Conservation (phyloP, 2,113 vertebrate species). For the Symphodus melops region DNA sequence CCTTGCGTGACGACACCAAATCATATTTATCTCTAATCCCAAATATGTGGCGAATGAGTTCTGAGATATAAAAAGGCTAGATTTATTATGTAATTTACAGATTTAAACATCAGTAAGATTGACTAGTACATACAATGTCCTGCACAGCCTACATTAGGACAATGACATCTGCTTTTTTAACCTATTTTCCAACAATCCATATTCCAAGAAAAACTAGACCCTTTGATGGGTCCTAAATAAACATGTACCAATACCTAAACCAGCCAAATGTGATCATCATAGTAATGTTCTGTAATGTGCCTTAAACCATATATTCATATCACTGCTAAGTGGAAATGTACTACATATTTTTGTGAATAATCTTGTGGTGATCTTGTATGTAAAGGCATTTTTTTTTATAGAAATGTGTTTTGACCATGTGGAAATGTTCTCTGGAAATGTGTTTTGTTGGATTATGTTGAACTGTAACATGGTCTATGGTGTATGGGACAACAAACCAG, state of each 20-base stretch:
- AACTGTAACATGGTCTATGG: too few relatives aligned
- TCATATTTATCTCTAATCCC: conserved; percentile 20
- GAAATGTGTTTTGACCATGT: too few relatives aligned
- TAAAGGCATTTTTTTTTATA: too few relatives aligned
- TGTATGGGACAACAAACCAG: too few relatives aligned
- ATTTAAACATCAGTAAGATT: not conserved
- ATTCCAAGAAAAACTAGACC: not conserved
- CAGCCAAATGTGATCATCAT: not conserved
- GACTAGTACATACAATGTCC: not conserved
- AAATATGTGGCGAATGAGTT: conserved; percentile 22
- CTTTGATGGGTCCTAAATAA: not conserved
- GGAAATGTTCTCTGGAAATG: too few relatives aligned
- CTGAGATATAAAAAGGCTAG: conserved; percentile 10
- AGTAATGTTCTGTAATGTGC: not conserved
- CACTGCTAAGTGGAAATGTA: not conserved
- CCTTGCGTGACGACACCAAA: not conserved
- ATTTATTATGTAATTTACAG: not conserved
- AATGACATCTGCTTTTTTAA: conserved; percentile 1
- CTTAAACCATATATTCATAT: not conserved
- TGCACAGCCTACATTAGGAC: not conserved
- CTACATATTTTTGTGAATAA: not conserved
- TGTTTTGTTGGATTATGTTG: too few relatives aligned
- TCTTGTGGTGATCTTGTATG: too few relatives aligned
- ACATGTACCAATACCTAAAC: not conserved
- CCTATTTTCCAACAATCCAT: not conserved